Evolutionary conservation across 2,888 invertebrate genomes (phyloP).

Genomic region (Tachina grossa): DNA sequence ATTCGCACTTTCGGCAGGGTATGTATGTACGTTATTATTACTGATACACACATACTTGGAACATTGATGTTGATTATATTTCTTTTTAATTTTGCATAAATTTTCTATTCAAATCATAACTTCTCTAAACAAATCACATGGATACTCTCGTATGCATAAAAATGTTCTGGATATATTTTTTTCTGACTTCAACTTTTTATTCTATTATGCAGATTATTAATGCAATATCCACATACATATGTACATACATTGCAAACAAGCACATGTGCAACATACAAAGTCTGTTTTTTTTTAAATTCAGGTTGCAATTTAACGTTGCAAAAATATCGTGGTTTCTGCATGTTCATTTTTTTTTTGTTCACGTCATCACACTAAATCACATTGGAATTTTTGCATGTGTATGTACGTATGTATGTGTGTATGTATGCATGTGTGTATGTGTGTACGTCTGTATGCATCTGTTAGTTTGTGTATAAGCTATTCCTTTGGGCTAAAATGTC

Average conservation of each 20-base stretch:
- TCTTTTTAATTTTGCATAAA: slow-evolving; percentile 46
- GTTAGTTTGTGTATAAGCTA: background rate
- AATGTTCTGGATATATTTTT: slow-evolving; percentile 22
- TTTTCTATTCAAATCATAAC: slow-evolving; percentile 13
- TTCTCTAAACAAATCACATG: background rate
- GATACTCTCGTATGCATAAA: slow-evolving; percentile 1
- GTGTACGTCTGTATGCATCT: no score
- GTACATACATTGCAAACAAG: background rate
- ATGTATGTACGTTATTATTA: no score
- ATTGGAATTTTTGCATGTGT: background rate
- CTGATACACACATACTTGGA: no score
- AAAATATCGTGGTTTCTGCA: slow-evolving; percentile 26
- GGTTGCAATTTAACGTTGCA: slow-evolving; percentile 21
- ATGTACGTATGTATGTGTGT: background rate
- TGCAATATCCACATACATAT: slow-evolving; percentile 11
- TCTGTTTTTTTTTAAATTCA: slow-evolving; percentile 17
- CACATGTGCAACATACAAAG: slow-evolving; percentile 9
- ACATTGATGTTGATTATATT: background rate
- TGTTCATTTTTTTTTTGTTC: background rate
- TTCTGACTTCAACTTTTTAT: background rate
- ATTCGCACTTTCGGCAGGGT: no score
- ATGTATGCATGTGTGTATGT: no score
- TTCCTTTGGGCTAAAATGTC: background rate
- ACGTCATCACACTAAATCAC: slow-evolving; percentile 5
- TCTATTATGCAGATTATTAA: slow-evolving; percentile 43